Conservation (phyloP, 2,113 vertebrate species). For the Phylloscopus whistleri region DNA sequence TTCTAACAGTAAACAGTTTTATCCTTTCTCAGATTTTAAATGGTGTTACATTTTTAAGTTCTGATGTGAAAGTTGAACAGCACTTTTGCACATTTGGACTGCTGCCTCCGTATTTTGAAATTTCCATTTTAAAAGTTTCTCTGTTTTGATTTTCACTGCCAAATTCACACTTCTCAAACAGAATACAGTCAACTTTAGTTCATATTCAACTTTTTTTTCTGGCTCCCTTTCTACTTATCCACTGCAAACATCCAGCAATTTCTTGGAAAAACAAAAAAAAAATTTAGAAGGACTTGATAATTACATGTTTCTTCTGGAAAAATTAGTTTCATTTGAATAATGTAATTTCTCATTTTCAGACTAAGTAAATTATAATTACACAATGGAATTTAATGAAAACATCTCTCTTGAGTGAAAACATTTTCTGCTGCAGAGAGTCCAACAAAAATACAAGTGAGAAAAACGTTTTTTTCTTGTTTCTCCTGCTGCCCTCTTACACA, state of each 20-base stretch:
- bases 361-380: neutral
- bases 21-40: neutral
- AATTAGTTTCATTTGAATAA: neutral
- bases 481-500: neutral
- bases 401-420: neutral
- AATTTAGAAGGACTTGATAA: neutral
- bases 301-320: constrained; percentile 4
- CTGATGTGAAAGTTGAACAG: neutral
- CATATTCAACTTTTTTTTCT: neutral
- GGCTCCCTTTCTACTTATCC: neutral
- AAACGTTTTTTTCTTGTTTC: neutral
- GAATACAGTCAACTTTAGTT: neutral
- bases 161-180: constrained; percentile 25
- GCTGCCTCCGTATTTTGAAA: neutral
- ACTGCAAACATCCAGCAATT: neutral
- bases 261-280: neutral
- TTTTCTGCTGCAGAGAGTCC: neutral
- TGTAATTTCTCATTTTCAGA: neutral
- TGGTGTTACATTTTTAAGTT: neutral
- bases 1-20: neutral
- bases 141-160: constrained; percentile 23
- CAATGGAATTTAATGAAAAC: neutral
- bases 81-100: neutral
- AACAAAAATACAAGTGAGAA: neutral
- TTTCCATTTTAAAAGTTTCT: neutral